Evolutionary conservation across 2,113 vertebrate genomes (phyloP).

Genomic region (Edolisoma coerulescens): DNA sequence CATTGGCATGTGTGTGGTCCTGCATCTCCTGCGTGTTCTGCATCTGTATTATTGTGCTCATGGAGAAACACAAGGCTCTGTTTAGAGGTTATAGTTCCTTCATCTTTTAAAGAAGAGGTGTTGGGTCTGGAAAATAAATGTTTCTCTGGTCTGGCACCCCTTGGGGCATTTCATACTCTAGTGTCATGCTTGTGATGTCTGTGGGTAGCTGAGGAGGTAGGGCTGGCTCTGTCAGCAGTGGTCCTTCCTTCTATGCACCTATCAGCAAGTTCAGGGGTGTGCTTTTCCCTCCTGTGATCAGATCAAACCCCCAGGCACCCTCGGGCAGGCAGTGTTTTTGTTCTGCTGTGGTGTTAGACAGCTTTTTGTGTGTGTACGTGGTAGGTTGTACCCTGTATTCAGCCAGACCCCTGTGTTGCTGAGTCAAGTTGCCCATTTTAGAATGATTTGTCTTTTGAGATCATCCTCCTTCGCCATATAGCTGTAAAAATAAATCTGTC

Average conservation of each 20-base stretch:
- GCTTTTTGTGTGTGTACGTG: fast-evolving
- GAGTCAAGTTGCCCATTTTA: not conserved
- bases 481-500: conserved; percentile 20
- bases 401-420: not conserved
- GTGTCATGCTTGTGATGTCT: not conserved
- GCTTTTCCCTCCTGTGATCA: not conserved
- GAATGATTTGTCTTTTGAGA: not conserved
- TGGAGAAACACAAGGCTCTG: not conserved
- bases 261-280: not conserved
- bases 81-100: not conserved
- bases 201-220: not conserved
- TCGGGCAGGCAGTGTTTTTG: not conserved
- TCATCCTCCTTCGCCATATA: not conserved
- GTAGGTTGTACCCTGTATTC: not conserved
- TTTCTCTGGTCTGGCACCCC: not conserved
- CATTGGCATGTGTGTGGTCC: fast-evolving
- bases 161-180: not conserved
- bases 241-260: not conserved
- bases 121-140: not conserved
- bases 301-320: not conserved
- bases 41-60: not conserved
- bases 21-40: not conserved
- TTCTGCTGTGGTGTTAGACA: not conserved
- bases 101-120: not conserved
- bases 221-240: not conserved